These are phyloP conservation scores for Loxodonta africana DNA, from an alignment of 2,113 vertebrate species.

Conservation along the genomic window DNA sequence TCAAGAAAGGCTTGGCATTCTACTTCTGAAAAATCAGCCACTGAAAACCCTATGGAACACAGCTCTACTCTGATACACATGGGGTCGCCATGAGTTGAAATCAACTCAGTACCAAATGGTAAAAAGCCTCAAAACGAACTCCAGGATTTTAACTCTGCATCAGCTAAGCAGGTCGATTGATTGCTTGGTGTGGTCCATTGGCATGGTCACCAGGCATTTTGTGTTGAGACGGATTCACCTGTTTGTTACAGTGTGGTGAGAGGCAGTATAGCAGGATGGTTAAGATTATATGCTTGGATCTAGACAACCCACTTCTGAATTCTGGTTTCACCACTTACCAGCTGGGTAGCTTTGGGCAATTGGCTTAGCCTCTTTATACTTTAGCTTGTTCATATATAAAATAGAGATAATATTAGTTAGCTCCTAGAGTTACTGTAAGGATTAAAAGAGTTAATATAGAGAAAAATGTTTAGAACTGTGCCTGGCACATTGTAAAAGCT, in stretches of 20 bases:
- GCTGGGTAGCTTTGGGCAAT: neutral
- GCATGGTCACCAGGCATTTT: neutral
- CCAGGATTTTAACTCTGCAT: neutral
- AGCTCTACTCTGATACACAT: too few species aligned
- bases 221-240: neutral
- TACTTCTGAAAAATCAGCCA: too few species aligned
- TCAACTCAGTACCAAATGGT: too few species aligned
- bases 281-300: neutral
- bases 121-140: neutral
- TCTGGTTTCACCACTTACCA: neutral
- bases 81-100: too few species aligned
- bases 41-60: too few species aligned
- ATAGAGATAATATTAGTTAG: neutral
- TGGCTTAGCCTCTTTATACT: neutral
- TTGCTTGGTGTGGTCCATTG: neutral
- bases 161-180: neutral
- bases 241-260: neutral
- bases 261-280: neutral
- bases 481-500: neutral
- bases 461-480: neutral
- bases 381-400: neutral
- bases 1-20: too few species aligned
- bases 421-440: neutral
- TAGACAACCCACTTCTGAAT: neutral
- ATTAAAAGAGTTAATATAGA: neutral